These are phyloP conservation scores for Toxotes chatareus DNA, from an alignment of 2,113 vertebrate species.

Conservation along the genomic window DNA sequence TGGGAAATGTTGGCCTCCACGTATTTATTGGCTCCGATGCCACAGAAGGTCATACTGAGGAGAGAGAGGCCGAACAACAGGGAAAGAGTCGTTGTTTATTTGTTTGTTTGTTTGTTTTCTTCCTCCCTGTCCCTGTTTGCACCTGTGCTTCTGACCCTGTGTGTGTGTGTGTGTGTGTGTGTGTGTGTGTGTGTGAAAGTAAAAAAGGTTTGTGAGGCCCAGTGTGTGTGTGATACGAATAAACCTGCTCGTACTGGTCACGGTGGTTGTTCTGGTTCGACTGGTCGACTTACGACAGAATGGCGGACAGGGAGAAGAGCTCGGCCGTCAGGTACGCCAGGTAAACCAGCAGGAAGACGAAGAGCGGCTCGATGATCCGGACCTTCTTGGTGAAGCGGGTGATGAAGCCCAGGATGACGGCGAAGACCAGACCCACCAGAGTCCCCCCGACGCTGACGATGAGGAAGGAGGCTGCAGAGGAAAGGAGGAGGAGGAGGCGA, in stretches of 20 bases:
- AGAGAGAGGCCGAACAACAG: not conserved
- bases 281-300: slow-evolving; percentile 91
- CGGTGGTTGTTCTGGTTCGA: too few species aligned
- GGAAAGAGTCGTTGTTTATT: not conserved
- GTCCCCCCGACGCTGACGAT: slow-evolving; percentile 96
- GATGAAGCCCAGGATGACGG: slow-evolving; percentile 92
- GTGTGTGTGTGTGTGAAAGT: too few species aligned
- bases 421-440: slow-evolving; percentile 93
- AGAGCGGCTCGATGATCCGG: slow-evolving; percentile 96
- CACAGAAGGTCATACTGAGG: slow-evolving; percentile 94
- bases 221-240: too few species aligned
- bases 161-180: too few species aligned
- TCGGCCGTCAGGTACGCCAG: slow-evolving; percentile 95
- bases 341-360: slow-evolving; percentile 95
- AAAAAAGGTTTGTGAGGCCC: too few species aligned
- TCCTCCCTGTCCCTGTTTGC: not conserved
- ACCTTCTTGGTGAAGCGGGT: slow-evolving; percentile 98
- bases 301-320: slow-evolving; percentile 95
- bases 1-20: slow-evolving; percentile 99
- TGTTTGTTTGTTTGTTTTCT: not conserved
- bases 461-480: slow-evolving; percentile 91
- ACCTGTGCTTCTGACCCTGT: too few species aligned
- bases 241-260: too few species aligned
- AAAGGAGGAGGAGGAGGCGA: not conserved
- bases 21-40: slow-evolving; percentile 96